A percentile compares a stretch with the other conserved stretches of the same genome.
Evolutionary conservation across 1,140 invertebrate species (phyloP).

Genomic region (Calliopsis andreniformis): DNA sequence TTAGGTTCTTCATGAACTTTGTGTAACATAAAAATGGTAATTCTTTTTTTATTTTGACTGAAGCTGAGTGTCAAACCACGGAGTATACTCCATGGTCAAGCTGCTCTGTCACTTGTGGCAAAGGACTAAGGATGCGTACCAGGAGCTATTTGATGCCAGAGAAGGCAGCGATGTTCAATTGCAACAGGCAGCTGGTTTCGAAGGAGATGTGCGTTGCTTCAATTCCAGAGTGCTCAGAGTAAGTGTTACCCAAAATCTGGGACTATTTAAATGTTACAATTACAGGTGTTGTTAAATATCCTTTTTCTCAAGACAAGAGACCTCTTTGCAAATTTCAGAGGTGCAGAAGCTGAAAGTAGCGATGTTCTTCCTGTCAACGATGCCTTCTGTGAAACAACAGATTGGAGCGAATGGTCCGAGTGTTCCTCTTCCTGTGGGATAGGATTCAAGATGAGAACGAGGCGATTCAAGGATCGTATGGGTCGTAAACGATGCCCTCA

Average conservation of each 20-base stretch:
- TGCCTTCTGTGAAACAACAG: conserved; percentile 86
- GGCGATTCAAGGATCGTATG: conserved; percentile 87
- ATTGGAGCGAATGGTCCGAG: conserved; percentile 91
- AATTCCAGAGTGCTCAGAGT: conserved; percentile 88
- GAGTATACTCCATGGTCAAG: conserved; percentile 89
- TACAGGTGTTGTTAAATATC: too few species aligned
- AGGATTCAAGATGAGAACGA: conserved; percentile 87
- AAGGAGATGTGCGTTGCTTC: conserved; percentile 93
- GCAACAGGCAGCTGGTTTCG: conserved; percentile 90
- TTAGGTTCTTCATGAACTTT: too few species aligned
- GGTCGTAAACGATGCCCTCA: conserved; percentile 90
- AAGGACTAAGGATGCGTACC: conserved; percentile 91
- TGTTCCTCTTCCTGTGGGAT: conserved; percentile 92
- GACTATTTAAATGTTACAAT: too few species aligned
- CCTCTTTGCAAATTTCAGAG: conserved; percentile 22
- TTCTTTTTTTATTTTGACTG: neutral
- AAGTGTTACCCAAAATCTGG: conserved; percentile 75
- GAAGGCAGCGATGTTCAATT: conserved; percentile 89
- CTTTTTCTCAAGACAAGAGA: too few species aligned
- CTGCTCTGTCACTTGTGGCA: conserved; percentile 94
- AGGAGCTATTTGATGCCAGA: conserved; percentile 89
- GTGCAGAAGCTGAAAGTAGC: conserved; percentile 31
- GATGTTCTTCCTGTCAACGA: neutral
- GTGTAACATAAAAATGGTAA: neutral
- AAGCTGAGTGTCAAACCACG: conserved; percentile 90